Evolutionary conservation across 2,888 invertebrate species (phyloP).

Genomic region (Acanthosepion esculentum): DNA sequence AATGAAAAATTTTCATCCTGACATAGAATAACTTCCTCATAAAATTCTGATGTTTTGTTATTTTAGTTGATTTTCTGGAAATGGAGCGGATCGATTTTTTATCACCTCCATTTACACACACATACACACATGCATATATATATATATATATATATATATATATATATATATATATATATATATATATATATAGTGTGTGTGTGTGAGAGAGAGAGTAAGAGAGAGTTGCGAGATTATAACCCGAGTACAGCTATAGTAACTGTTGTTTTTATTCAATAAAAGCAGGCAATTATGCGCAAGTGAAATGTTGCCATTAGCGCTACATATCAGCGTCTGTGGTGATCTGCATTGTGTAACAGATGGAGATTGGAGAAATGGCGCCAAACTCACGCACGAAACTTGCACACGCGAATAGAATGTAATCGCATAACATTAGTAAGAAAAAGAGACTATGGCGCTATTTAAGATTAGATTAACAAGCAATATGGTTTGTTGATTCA

Average conservation of each 20-base stretch:
- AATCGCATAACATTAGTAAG: background rate
- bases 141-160: too few species aligned
- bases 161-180: too few species aligned
- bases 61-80: too few species aligned
- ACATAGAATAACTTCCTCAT: too few species aligned
- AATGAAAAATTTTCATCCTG: too few species aligned
- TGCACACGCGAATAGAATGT: background rate
- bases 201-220: fast-evolving
- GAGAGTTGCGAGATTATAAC: background rate
- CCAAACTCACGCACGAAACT: background rate
- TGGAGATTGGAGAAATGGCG: background rate
- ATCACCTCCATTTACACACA: too few species aligned
- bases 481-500: background rate
- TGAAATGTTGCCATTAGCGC: background rate
- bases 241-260: background rate
- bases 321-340: background rate
- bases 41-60: too few species aligned
- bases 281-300: background rate
- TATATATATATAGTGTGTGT: too few species aligned
- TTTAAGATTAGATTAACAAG: constrained; percentile 8
- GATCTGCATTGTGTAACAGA: constrained; percentile 20
- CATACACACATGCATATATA: too few species aligned
- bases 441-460: background rate
- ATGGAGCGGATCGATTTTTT: too few species aligned
- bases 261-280: background rate